phyloP scores from a whole-genome alignment of 2,888 invertebrate species.

The Argyresthia goedartella region DNA sequence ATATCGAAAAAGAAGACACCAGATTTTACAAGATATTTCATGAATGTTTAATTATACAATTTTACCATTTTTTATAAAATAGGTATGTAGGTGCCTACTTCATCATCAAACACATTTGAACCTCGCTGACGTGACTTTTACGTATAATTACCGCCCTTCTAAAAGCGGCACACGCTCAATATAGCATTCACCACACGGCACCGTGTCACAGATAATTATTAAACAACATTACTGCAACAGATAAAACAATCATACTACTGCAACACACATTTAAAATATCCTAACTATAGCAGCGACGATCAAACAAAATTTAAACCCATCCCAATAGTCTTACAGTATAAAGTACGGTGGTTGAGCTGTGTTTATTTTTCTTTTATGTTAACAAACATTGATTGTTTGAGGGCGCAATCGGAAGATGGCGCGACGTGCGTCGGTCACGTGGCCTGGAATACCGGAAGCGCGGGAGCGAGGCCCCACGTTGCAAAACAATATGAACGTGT shows the following conservation, averaged over 20 bases:
- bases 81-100: neutral
- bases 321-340: constrained; percentile 7
- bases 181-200: constrained; percentile 43
- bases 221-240: constrained; percentile 54
- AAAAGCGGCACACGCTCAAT: constrained; percentile 32
- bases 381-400: constrained; percentile 43
- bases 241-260: constrained; percentile 47
- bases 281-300: neutral
- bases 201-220: constrained; percentile 55
- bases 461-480: constrained; percentile 48
- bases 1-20: too few species aligned
- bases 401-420: constrained; percentile 62
- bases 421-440: constrained; percentile 60
- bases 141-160: constrained; percentile 38
- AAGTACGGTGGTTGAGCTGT: constrained; percentile 6
- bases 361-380: constrained; percentile 35
- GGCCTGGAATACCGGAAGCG: constrained; percentile 59
- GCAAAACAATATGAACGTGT: constrained; percentile 56
- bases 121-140: constrained; percentile 32
- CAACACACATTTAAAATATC: neutral
- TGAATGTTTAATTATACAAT: too few species aligned
- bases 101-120: constrained; percentile 1
- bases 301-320: neutral
- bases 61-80: too few species aligned
- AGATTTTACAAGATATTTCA: too few species aligned